phyloP scores from a whole-genome alignment of 1,140 invertebrate genomes.

The Nylanderia fulva region DNA sequence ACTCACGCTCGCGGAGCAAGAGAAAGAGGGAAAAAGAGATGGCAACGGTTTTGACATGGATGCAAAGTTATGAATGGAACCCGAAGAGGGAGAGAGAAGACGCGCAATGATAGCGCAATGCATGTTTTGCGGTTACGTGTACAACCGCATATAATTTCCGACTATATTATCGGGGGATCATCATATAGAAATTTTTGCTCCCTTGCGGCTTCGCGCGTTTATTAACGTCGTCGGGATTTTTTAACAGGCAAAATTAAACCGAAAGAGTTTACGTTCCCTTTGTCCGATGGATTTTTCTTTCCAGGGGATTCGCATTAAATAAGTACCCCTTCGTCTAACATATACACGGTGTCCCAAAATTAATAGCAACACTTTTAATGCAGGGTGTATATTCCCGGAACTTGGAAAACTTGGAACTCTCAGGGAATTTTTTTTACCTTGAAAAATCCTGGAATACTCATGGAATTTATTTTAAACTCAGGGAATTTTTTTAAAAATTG shows the following conservation, averaged over 20 bases:
- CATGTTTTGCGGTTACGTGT: constrained; percentile 48
- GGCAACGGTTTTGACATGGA: constrained; percentile 4
- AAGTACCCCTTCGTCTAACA: background rate
- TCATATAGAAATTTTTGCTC: constrained; percentile 10
- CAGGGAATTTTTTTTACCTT: too few species aligned
- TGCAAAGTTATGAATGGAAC: constrained; percentile 66
- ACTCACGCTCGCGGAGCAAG: constrained; percentile 50
- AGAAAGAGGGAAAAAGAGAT: too few species aligned
- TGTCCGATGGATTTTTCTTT: background rate
- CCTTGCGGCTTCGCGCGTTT: background rate
- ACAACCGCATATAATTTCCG: background rate
- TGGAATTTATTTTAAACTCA: too few species aligned
- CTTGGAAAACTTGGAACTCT: too few species aligned
- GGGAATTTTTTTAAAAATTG: too few species aligned
- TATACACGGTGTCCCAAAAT: too few species aligned
- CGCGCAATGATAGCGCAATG: constrained; percentile 44
- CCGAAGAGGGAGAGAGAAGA: background rate
- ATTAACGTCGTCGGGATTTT: background rate
- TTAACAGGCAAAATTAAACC: background rate
- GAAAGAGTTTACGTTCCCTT: background rate
- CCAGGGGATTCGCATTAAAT: background rate
- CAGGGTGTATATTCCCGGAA: too few species aligned
- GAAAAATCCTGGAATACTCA: too few species aligned
- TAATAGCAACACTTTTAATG: too few species aligned
- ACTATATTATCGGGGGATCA: constrained; percentile 16